Conservation (phyloP, 2,888 invertebrate genomes). For the Caenorhabditis sp. region DNA sequence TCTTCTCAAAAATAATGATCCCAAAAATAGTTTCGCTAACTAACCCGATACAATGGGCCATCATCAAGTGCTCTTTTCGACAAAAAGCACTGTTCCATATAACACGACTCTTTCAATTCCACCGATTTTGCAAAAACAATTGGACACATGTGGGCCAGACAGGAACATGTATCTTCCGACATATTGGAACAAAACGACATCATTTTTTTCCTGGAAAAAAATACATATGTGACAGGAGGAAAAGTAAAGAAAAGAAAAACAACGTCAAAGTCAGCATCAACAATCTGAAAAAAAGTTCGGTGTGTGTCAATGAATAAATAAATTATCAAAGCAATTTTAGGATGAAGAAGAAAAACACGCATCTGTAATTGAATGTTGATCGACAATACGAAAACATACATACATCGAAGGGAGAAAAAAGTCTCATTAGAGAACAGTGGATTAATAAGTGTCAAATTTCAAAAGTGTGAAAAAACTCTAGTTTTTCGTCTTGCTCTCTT, state of each 20-base stretch:
- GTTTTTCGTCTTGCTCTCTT: neutral
- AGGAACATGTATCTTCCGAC: constrained; percentile 18
- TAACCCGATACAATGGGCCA: constrained; percentile 38
- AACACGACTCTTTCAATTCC: constrained; percentile 46
- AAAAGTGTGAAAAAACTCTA: neutral
- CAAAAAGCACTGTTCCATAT: constrained; percentile 54
- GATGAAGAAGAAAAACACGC: neutral
- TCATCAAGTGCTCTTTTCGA: constrained; percentile 49
- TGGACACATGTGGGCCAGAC: constrained; percentile 39
- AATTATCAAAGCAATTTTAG: constrained; percentile 8
- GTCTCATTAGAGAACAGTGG: neutral
- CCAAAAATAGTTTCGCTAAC: constrained; percentile 4
- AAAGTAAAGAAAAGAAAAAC: neutral
- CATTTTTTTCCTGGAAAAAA: constrained; percentile 16
- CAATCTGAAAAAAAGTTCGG: constrained; percentile 15
- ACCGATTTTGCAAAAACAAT: constrained; percentile 40
- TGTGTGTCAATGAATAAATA: neutral
- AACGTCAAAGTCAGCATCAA: neutral
- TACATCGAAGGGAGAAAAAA: no score
- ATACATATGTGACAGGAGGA: neutral
- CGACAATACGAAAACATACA: no score
- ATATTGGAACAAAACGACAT: constrained; percentile 19
- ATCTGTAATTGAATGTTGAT: neutral
- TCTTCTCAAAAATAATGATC: neutral
- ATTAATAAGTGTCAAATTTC: constrained; percentile 31